phyloP scores from a whole-genome alignment of 2,113 vertebrate genomes.

The Ophiodon elongatus region DNA sequence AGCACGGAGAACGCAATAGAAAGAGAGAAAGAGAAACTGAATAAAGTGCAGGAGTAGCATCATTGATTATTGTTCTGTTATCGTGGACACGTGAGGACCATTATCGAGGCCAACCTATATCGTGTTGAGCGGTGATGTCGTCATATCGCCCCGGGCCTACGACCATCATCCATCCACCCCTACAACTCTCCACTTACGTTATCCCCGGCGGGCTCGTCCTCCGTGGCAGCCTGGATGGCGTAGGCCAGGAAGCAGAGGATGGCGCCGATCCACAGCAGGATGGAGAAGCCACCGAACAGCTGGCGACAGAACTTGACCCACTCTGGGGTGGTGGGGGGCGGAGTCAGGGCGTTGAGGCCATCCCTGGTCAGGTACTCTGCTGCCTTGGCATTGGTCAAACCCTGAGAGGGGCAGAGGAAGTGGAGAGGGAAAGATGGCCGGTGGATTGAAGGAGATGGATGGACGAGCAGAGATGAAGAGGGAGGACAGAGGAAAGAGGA shows the following conservation, averaged over 20 bases:
- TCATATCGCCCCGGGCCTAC: neutral
- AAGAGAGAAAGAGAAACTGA: too few species aligned
- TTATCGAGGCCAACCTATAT: too few species aligned
- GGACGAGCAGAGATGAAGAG: neutral
- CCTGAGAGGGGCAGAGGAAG: constrained; percentile 74
- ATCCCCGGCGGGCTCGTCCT: constrained; percentile 90
- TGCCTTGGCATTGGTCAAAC: constrained; percentile 92
- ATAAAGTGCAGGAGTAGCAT: too few species aligned
- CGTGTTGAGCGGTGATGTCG: neutral
- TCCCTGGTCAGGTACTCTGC: constrained; percentile 91
- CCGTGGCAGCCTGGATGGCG: constrained; percentile 91
- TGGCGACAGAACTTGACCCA: constrained; percentile 97
- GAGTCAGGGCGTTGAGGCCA: constrained; percentile 91
- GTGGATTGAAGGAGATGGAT: neutral
- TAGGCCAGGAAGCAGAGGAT: constrained; percentile 95
- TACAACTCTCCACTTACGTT: constrained; percentile 85
- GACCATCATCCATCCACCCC: neutral
- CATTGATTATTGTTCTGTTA: too few species aligned
- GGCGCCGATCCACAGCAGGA: constrained; percentile 93
- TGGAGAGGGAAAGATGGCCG: neutral
- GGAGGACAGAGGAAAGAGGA: neutral
- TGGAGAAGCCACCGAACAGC: constrained; percentile 94
- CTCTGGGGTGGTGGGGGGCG: constrained; percentile 92
- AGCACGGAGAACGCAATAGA: too few species aligned
- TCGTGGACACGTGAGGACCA: too few species aligned